phyloP scores from a whole-genome alignment of 2,888 invertebrate species.

The Coenonympha glycerion region DNA sequence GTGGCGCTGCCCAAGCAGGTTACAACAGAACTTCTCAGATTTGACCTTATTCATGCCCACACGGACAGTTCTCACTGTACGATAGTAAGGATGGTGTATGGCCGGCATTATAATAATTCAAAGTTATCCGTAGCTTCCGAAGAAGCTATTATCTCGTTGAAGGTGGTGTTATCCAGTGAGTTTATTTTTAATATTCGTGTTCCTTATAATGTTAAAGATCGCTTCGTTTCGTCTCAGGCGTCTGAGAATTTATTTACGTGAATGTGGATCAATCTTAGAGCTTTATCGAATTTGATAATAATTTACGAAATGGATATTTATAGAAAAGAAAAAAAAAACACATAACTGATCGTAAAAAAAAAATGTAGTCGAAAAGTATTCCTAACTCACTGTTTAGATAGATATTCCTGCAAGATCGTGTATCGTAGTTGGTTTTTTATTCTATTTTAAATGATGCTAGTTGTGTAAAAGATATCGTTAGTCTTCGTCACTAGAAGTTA shows the following conservation, averaged over 20 bases:
- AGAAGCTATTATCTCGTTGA: conserved; percentile 7
- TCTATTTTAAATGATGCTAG: conserved; percentile 71
- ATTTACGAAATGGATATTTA: conserved; percentile 69
- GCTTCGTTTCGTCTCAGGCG: conserved; percentile 38
- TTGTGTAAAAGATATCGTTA: conserved; percentile 47
- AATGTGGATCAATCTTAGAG: conserved; percentile 75
- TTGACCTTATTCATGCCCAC: too few species aligned
- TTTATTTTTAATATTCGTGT: conserved; percentile 30
- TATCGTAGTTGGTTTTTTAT: conserved; percentile 58
- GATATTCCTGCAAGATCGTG: conserved; percentile 58
- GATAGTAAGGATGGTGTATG: too few species aligned
- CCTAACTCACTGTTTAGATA: conserved; percentile 61
- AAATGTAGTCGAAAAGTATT: conserved; percentile 42
- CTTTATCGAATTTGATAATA: conserved; percentile 77
- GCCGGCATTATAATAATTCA: too few species aligned
- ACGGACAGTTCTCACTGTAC: too few species aligned
- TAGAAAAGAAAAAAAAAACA: conserved; percentile 42
- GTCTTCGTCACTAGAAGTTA: conserved; percentile 49
- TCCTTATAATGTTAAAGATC: conserved; percentile 28
- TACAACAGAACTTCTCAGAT: too few species aligned
- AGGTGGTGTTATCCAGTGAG: conserved; percentile 25
- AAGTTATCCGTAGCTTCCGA: conserved; percentile 13
- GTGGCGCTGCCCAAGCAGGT: too few species aligned
- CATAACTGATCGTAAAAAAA: conserved; percentile 41
- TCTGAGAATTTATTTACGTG: conserved; percentile 55